Percentiles rank a stretch among this genome's conserved stretches.
These are phyloP conservation scores for Echinarachnius parma DNA, from an alignment of 53 echinoderm and acorn worm genomes.

Conservation along the genomic window DNA sequence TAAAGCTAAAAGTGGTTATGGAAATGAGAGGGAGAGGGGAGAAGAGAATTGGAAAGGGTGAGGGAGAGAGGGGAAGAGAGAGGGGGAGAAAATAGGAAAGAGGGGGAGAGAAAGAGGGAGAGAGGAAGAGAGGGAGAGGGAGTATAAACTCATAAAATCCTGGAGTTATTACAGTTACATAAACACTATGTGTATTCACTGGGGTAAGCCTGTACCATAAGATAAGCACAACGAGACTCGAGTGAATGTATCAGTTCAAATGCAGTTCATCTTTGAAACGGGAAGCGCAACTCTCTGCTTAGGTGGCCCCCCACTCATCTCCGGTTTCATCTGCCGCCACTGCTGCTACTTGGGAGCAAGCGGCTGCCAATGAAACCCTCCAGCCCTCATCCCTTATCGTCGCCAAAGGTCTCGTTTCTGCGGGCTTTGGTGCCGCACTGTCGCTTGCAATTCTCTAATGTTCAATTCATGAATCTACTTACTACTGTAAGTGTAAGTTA, in stretches of 20 bases:
- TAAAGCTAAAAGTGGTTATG: neutral
- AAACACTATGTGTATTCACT: too few relatives aligned
- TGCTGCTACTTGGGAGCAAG: neutral
- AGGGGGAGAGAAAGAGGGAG: neutral
- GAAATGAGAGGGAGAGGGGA: neutral
- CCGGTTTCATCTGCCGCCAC: constrained; percentile 18
- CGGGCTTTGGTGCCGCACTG: constrained; percentile 37
- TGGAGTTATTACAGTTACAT: too few relatives aligned
- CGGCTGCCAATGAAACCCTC: constrained; percentile 21
- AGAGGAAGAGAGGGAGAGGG: neutral
- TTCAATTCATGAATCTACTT: constrained; percentile 42
- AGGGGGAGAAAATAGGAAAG: neutral
- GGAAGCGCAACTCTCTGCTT: neutral
- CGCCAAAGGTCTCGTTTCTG: constrained; percentile 17
- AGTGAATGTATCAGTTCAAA: neutral
- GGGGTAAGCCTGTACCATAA: too few relatives aligned
- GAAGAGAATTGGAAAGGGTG: neutral
- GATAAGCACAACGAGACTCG: neutral
- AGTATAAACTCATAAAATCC: neutral
- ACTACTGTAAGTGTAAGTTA: too few relatives aligned
- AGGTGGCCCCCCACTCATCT: constrained; percentile 9
- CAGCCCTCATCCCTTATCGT: constrained; percentile 27
- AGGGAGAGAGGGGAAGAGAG: neutral
- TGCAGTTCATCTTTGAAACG: constrained; percentile 14
- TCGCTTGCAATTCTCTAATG: constrained; percentile 38